Evolutionary conservation across 2,888 invertebrate species (phyloP).

Genomic region (Meiosimyza platycephala): DNA sequence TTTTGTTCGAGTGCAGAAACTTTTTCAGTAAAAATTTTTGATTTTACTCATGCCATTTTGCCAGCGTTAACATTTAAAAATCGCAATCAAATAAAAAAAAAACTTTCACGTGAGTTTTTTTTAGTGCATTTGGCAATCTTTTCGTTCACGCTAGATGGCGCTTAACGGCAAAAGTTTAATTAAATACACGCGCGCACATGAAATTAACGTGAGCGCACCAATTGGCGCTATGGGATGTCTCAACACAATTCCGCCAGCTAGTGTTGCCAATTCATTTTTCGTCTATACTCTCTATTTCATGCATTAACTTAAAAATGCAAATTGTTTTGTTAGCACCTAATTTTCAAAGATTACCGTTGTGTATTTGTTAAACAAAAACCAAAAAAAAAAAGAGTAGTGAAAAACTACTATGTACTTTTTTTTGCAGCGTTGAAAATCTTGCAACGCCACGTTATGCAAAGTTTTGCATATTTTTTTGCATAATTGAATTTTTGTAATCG

Average conservation of each 20-base stretch:
- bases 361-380: constrained; percentile 19
- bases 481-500: constrained; percentile 54
- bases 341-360: constrained; percentile 46
- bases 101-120: constrained; percentile 45
- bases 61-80: constrained; percentile 46
- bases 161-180: constrained; percentile 65
- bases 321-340: constrained; percentile 66
- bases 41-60: constrained; percentile 49
- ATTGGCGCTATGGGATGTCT: constrained; percentile 26
- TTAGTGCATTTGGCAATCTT: constrained; percentile 10
- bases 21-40: constrained; percentile 56
- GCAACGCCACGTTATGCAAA: constrained; percentile 6
- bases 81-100: constrained; percentile 56
- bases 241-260: constrained; percentile 19
- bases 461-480: constrained; percentile 50
- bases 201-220: constrained; percentile 44
- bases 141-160: constrained; percentile 37
- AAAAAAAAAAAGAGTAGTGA: constrained; percentile 16
- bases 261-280: background rate
- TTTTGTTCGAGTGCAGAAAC: constrained; percentile 52
- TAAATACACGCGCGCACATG: constrained; percentile 53
- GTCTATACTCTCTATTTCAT: constrained; percentile 28
- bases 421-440: background rate
- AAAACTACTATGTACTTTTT: constrained; percentile 32
- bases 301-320: constrained; percentile 64